phyloP scores from a whole-genome alignment of 2,888 invertebrate species.

The Dusona sp. region DNA sequence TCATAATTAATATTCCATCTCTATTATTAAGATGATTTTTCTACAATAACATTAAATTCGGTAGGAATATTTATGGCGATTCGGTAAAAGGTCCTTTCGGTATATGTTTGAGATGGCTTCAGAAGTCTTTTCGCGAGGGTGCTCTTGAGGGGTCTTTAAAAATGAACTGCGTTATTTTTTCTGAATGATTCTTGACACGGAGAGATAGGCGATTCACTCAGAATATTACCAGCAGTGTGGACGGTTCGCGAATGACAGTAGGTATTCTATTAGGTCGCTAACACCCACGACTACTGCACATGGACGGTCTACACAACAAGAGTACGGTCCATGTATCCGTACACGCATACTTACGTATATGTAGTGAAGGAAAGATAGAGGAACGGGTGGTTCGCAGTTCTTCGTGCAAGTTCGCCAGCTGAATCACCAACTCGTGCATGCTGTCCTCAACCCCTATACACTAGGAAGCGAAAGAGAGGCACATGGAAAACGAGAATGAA shows the following conservation, averaged over 20 bases:
- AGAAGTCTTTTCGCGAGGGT: background rate
- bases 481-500: constrained; percentile 23
- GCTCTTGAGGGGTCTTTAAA: constrained; percentile 69
- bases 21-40: background rate
- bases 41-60: background rate
- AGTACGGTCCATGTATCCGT: background rate
- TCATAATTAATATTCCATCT: background rate
- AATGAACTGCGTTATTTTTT: constrained; percentile 76
- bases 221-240: constrained; percentile 44
- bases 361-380: constrained; percentile 63
- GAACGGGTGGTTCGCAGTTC: constrained; percentile 74
- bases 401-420: constrained; percentile 74
- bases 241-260: constrained; percentile 36
- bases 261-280: constrained; percentile 37
- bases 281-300: background rate
- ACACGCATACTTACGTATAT: background rate
- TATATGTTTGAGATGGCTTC: background rate
- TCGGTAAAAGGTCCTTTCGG: background rate
- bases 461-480: constrained; percentile 40
- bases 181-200: constrained; percentile 66
- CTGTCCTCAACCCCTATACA: constrained; percentile 64
- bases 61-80: background rate
- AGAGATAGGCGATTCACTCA: constrained; percentile 11
- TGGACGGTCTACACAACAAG: constrained; percentile 41
- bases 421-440: constrained; percentile 72